A percentile compares a stretch with the other conserved stretches of the same genome.
phyloP scores from a whole-genome alignment of 1,140 invertebrate genomes.

The Drosophila micromelanica region DNA sequence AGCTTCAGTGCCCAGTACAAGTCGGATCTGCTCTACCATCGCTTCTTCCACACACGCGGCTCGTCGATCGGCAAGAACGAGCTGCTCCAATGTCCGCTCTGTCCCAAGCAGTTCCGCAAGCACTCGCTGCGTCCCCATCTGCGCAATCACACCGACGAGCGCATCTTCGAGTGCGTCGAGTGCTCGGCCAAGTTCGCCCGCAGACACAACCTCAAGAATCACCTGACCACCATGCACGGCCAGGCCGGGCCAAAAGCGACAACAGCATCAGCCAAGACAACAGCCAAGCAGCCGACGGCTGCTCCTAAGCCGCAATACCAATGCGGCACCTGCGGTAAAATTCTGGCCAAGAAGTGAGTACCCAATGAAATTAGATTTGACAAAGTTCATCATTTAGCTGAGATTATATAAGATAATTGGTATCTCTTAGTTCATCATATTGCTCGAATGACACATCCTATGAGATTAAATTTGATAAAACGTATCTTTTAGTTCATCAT shows the following conservation, averaged over 20 bases:
- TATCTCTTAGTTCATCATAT: too few species aligned
- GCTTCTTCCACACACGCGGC: slow-evolving; percentile 73
- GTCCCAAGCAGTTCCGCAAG: slow-evolving; percentile 89
- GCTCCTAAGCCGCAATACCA: slow-evolving; percentile 69
- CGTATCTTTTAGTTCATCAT: too few species aligned
- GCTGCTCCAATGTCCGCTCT: slow-evolving; percentile 87
- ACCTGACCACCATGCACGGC: slow-evolving; percentile 85
- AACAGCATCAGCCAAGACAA: background rate
- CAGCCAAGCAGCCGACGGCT: background rate
- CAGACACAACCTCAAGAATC: slow-evolving; percentile 86
- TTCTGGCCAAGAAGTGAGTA: slow-evolving; percentile 88
- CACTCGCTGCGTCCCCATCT: slow-evolving; percentile 89
- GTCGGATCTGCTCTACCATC: slow-evolving; percentile 75
- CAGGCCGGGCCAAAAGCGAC: background rate
- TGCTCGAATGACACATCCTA: too few species aligned
- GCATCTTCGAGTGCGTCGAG: slow-evolving; percentile 88
- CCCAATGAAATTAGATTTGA: background rate
- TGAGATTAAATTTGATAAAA: too few species aligned
- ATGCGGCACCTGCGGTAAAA: slow-evolving; percentile 87
- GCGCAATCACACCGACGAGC: slow-evolving; percentile 90
- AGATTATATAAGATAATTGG: background rate
- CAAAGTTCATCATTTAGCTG: background rate
- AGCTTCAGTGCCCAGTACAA: slow-evolving; percentile 65
- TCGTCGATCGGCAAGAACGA: slow-evolving; percentile 75
- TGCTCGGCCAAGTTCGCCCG: slow-evolving; percentile 88